Percentiles rank a stretch among this genome's conserved stretches.
Conservation (phyloP, 2,888 invertebrate genomes). For the Galeruca laticollis region DNA sequence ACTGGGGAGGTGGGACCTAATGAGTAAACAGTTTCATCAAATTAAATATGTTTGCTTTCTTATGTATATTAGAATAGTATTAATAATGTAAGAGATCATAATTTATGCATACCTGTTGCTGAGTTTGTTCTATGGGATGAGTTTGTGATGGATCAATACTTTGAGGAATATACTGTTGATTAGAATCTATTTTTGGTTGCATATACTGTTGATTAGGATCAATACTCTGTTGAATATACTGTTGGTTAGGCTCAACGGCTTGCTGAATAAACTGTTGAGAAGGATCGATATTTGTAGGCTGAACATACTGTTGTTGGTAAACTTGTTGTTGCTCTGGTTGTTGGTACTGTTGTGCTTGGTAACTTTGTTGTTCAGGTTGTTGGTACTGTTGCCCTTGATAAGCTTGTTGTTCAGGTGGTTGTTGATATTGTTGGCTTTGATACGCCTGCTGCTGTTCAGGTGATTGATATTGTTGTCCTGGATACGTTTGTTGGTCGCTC, state of each 20-base stretch:
- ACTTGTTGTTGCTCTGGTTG: background rate
- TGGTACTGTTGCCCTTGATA: conserved; percentile 42
- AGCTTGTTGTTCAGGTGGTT: conserved; percentile 32
- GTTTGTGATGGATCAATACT: conserved; percentile 36
- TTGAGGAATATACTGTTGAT: conserved; percentile 46
- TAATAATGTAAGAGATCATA: background rate
- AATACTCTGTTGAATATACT: conserved; percentile 41
- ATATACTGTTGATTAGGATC: conserved; percentile 62
- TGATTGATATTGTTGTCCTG: conserved; percentile 36
- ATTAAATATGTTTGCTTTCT: too few species aligned
- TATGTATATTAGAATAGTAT: conserved; percentile 5
- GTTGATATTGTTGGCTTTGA: conserved; percentile 57
- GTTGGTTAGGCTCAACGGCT: conserved; percentile 56
- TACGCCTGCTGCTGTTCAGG: conserved; percentile 39
- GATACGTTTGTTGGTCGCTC: conserved; percentile 43
- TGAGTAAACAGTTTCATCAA: background rate
- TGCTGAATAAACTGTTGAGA: conserved; percentile 44
- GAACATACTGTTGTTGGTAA: conserved; percentile 51
- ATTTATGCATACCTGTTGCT: conserved; percentile 48
- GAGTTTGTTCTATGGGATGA: conserved; percentile 55
- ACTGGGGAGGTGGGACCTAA: conserved; percentile 7
- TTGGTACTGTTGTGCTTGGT: conserved; percentile 41
- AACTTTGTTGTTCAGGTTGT: conserved; percentile 46
- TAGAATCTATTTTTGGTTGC: conserved; percentile 69
- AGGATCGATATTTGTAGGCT: conserved; percentile 42